Evolutionary conservation across 2,888 invertebrate species (phyloP).

Genomic region (Bombylius discolor): DNA sequence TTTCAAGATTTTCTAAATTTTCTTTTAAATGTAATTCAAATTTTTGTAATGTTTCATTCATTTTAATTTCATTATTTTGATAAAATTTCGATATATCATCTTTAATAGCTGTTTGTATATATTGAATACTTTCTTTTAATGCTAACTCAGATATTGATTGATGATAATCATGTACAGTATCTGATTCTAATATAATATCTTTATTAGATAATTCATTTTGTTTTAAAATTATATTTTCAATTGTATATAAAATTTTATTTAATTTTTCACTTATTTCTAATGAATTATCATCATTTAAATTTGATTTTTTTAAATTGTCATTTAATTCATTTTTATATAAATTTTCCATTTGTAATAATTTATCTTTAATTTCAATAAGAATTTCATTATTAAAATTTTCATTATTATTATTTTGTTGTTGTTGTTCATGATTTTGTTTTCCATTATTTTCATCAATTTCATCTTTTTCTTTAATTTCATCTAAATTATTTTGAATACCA

Average conservation of each 20-base stretch:
- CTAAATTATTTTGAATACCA: slow-evolving; percentile 15
- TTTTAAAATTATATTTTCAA: not conserved
- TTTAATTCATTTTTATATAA: not conserved
- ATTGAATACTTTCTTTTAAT: not conserved
- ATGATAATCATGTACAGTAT: not conserved
- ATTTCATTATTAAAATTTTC: too few species aligned
- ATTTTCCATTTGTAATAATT: slow-evolving; percentile 2
- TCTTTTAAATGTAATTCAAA: slow-evolving; percentile 11
- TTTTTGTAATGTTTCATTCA: slow-evolving; percentile 8
- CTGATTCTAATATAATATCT: not conserved
- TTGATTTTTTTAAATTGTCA: slow-evolving; percentile 1
- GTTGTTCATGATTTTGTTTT: not conserved
- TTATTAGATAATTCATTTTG: not conserved
- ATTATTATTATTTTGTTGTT: not conserved
- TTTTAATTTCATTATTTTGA: slow-evolving; percentile 6
- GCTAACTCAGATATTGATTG: not conserved
- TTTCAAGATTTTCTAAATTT: slow-evolving; percentile 5
- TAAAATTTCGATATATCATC: slow-evolving; percentile 7
- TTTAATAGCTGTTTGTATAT: slow-evolving; percentile 4
- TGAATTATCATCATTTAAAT: slow-evolving; percentile 6
- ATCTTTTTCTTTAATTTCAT: slow-evolving; percentile 14
- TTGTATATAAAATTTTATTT: not conserved
- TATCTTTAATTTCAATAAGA: not conserved
- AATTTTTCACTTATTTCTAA: slow-evolving; percentile 8
- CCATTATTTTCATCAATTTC: slow-evolving; percentile 9